Conservation (phyloP, 2,113 vertebrate species). For the Microcebus tavaratra region DNA sequence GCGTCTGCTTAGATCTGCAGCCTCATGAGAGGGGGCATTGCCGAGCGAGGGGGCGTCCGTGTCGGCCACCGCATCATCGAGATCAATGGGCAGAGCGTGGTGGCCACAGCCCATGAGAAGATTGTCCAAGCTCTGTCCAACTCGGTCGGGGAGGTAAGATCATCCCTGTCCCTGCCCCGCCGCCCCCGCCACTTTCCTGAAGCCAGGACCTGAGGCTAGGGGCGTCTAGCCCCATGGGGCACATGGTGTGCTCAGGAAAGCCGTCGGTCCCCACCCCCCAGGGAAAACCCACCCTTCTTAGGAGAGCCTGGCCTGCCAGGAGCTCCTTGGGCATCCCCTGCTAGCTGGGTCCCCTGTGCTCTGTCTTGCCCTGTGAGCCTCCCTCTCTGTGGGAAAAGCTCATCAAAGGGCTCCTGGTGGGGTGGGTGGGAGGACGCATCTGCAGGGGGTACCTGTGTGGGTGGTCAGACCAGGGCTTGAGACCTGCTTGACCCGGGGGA, state of each 20-base stretch:
- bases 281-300: not conserved
- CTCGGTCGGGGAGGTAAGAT: slow-evolving; percentile 96
- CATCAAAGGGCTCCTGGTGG: too few species aligned
- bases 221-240: too few species aligned
- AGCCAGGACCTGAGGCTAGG: too few species aligned
- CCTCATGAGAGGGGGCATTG: slow-evolving; percentile 98
- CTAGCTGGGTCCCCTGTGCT: not conserved
- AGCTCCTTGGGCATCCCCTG: too few species aligned
- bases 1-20: slow-evolving; percentile 93
- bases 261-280: not conserved
- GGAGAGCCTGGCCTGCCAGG: not conserved
- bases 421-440: rapidly evolving
- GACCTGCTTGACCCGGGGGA: not conserved
- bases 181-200: not conserved
- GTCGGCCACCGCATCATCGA: slow-evolving; percentile 99
- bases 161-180: too few species aligned
- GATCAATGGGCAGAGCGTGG: slow-evolving; percentile 98
- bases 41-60: slow-evolving; percentile 95
- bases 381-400: not conserved
- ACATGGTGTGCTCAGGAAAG: not conserved
- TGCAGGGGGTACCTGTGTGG: not conserved
- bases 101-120: slow-evolving; percentile 98
- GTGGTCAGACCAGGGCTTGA: not conserved
- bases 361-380: not conserved
- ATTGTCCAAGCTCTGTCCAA: slow-evolving; percentile 98